Evolutionary conservation across 2,113 vertebrate genomes (phyloP).

Genomic region (Tinamus guttatus): DNA sequence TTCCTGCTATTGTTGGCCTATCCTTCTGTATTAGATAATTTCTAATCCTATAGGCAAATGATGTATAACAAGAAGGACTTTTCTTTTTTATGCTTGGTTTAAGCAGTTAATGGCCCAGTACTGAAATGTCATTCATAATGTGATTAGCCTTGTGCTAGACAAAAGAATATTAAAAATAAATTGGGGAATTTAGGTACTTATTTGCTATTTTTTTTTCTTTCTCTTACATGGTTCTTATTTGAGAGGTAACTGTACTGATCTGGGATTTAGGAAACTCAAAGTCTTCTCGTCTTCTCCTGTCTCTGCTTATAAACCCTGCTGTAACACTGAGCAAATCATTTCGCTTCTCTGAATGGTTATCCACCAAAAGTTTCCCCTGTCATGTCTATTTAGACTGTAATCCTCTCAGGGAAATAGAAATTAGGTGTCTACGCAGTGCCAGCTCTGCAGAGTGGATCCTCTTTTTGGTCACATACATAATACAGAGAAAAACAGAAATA

Average conservation of each 20-base stretch:
- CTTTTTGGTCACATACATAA: background rate
- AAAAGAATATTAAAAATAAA: background rate
- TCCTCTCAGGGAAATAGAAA: background rate
- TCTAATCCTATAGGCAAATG: background rate
- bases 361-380: background rate
- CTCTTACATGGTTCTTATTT: background rate
- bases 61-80: background rate
- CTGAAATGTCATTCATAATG: background rate
- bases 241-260: background rate
- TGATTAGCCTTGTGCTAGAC: background rate
- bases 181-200: background rate
- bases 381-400: background rate
- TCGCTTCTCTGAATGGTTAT: background rate
- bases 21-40: background rate
- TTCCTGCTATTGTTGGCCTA: background rate
- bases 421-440: background rate
- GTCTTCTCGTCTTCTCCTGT: background rate
- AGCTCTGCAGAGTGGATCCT: background rate
- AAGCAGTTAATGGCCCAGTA: background rate
- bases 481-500: background rate
- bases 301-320: background rate
- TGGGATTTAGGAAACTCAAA: background rate
- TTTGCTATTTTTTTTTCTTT: background rate
- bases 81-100: background rate
- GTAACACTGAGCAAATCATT: background rate